A percentile compares a stretch with the other conserved stretches of the same genome.
Conservation (phyloP, 2,888 invertebrate species). For the Diarsia dahlii region DNA sequence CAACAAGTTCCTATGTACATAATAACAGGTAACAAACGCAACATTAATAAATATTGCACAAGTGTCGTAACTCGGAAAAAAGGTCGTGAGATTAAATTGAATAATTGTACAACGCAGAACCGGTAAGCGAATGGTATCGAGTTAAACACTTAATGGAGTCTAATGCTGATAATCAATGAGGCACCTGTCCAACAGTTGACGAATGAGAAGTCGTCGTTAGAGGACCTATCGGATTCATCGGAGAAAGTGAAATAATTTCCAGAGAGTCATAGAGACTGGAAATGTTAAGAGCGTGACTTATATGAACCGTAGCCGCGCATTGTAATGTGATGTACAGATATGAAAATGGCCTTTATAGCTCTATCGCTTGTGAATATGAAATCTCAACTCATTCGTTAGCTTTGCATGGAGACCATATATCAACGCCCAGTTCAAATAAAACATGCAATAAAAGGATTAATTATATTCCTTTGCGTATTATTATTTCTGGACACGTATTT, state of each 20-base stretch:
- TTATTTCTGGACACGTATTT: constrained; percentile 36
- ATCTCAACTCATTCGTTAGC: constrained; percentile 8
- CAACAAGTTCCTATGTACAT: constrained; percentile 29
- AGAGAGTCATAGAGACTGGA: constrained; percentile 67
- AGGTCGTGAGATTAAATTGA: constrained; percentile 79
- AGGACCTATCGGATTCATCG: constrained; percentile 81
- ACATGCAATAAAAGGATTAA: constrained; percentile 29
- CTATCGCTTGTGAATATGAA: constrained; percentile 21
- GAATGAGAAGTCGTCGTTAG: constrained; percentile 81
- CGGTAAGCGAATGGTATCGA: constrained; percentile 85
- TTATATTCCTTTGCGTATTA: constrained; percentile 29
- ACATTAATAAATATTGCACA: constrained; percentile 62
- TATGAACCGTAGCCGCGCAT: constrained; percentile 20
- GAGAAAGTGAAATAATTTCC: constrained; percentile 84
- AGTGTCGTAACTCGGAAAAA: constrained; percentile 72
- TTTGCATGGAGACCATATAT: constrained; percentile 9
- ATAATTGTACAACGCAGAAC: constrained; percentile 78
- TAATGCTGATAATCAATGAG: constrained; percentile 82
- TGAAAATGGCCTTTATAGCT: constrained; percentile 30
- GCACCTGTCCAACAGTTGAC: constrained; percentile 86
- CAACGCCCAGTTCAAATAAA: constrained; percentile 36
- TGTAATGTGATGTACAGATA: constrained; percentile 34
- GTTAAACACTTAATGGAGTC: constrained; percentile 86
- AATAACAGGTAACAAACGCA: constrained; percentile 51
- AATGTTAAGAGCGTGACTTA: constrained; percentile 52